Evolutionary conservation across 2,113 vertebrate species (phyloP).

Genomic region (Sylvilagus bachmani): DNA sequence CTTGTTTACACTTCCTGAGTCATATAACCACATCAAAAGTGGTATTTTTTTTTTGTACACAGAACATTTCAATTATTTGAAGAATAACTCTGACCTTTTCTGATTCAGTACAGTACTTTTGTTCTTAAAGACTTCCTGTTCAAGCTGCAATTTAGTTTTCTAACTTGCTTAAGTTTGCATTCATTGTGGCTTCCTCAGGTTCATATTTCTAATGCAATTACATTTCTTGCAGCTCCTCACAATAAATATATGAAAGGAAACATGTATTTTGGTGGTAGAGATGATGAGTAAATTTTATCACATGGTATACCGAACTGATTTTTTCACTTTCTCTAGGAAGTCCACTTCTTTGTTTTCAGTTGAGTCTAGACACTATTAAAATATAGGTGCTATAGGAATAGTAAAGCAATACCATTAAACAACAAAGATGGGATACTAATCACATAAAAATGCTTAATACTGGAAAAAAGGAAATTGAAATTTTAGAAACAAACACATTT

Average conservation of each 20-base stretch:
- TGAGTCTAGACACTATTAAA: constrained; percentile 62
- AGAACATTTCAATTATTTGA: constrained; percentile 74
- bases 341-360: constrained; percentile 54
- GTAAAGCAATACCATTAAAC: constrained; percentile 39
- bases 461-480: constrained; percentile 54
- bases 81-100: constrained; percentile 67
- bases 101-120: constrained; percentile 57
- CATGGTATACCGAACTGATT: constrained; percentile 36
- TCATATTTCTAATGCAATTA: constrained; percentile 46
- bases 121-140: constrained; percentile 67
- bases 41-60: constrained; percentile 57
- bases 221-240: constrained; percentile 32
- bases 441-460: constrained; percentile 31
- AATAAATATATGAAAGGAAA: constrained; percentile 42
- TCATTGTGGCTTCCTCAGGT: constrained; percentile 35
- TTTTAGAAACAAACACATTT: constrained; percentile 51
- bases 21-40: constrained; percentile 68
- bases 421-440: constrained; percentile 47
- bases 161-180: constrained; percentile 55
- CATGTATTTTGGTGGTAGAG: constrained; percentile 46
- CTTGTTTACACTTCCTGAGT: constrained; percentile 72
- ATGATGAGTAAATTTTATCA: constrained; percentile 25
- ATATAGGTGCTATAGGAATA: constrained; percentile 34
- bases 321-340: constrained; percentile 55
- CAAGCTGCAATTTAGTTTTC: constrained; percentile 52